phyloP scores from a whole-genome alignment of 2,888 invertebrate species.

The Folsomia manolachei region DNA sequence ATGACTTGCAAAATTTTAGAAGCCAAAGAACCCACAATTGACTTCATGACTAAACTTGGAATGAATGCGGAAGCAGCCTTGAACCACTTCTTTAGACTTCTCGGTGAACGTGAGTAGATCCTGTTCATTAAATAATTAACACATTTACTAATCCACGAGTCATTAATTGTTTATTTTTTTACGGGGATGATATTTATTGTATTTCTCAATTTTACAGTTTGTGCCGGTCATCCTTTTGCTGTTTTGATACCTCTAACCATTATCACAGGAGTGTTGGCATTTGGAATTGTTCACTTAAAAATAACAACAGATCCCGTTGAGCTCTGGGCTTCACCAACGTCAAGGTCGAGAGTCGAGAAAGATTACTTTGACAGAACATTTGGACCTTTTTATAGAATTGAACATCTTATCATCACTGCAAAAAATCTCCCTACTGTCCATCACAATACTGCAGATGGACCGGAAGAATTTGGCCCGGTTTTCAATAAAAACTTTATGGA shows the following conservation, averaged over 20 bases:
- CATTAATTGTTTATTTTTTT: too few relatives aligned
- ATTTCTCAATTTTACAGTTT: conserved; percentile 33
- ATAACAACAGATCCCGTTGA: conserved; percentile 94
- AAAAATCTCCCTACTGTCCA: conserved; percentile 51
- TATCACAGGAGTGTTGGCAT: conserved; percentile 59
- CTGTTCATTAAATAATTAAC: conserved; percentile 16
- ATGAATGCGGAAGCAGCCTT: conserved; percentile 45
- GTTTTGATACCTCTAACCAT: conserved; percentile 38
- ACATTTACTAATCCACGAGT: too few relatives aligned
- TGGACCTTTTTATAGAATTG: conserved; percentile 90
- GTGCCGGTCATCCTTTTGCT: conserved; percentile 44
- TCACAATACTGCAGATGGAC: conserved; percentile 67
- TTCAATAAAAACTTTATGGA: conserved; percentile 77
- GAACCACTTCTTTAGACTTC: conserved; percentile 40
- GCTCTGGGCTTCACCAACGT: conserved; percentile 90
- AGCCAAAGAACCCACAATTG: conserved; percentile 35
- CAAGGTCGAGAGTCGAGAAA: conserved; percentile 79
- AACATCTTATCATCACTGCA: conserved; percentile 77
- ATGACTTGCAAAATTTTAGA: conserved; percentile 18
- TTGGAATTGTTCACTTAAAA: conserved; percentile 70
- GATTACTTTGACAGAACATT: conserved; percentile 91
- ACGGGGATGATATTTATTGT: neutral
- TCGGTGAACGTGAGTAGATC: conserved; percentile 39
- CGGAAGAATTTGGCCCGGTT: conserved; percentile 72
- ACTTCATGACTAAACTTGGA: conserved; percentile 42